These are phyloP conservation scores for Scaptomyza hsui DNA, from an alignment of 1,140 invertebrate species.

Conservation along the genomic window DNA sequence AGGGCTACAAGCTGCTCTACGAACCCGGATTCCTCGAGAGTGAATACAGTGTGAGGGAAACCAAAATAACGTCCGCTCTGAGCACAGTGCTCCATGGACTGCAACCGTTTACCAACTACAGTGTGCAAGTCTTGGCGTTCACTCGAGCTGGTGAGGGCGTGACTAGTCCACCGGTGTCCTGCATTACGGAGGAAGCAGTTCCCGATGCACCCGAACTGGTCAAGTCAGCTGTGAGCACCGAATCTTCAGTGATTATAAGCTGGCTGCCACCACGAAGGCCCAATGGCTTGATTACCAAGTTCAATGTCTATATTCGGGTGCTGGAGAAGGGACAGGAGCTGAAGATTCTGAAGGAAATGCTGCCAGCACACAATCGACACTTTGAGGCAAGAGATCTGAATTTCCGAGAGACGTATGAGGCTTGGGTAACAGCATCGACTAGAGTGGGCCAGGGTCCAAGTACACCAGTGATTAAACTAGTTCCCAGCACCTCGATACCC, in stretches of 20 bases:
- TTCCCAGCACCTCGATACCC: constrained; percentile 85
- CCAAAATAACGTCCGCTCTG: constrained; percentile 86
- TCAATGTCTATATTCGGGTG: constrained; percentile 89
- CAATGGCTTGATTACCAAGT: constrained; percentile 90
- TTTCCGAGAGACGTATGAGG: constrained; percentile 86
- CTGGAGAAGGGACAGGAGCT: constrained; percentile 84
- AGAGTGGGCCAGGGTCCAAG: constrained; percentile 86
- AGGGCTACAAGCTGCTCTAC: constrained; percentile 92
- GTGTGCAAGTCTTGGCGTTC: constrained; percentile 91
- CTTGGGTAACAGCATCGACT: constrained; percentile 88
- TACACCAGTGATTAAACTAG: constrained; percentile 85
- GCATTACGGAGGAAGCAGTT: constrained; percentile 90
- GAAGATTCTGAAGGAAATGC: constrained; percentile 73
- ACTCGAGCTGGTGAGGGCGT: constrained; percentile 91
- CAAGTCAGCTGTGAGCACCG: constrained; percentile 89
- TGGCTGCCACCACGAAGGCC: constrained; percentile 90
- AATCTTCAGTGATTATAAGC: constrained; percentile 89
- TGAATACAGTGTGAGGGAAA: constrained; percentile 86
- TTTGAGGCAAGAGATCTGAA: constrained; percentile 86
- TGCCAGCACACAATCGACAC: constrained; percentile 84
- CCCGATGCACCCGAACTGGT: constrained; percentile 90
- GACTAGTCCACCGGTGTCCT: constrained; percentile 88
- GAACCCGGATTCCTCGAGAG: constrained; percentile 87
- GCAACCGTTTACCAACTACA: constrained; percentile 90
- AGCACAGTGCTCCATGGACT: constrained; percentile 87